Conservation (phyloP, 2,888 invertebrate species). For the Chelonus formosanus region DNA sequence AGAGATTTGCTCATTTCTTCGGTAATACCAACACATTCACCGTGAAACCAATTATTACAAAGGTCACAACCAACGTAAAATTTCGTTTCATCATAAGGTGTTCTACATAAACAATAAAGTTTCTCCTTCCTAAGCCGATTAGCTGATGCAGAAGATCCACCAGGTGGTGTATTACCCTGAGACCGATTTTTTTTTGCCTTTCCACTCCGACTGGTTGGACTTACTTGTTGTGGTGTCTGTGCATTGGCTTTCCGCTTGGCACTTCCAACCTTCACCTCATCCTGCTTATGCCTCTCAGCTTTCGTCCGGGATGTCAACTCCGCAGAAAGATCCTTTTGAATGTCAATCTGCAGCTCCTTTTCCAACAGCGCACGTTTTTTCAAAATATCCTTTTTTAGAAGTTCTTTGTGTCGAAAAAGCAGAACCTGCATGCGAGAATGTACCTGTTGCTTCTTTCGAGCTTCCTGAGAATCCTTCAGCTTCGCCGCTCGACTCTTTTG, state of each 20-base stretch:
- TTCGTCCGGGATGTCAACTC: constrained; percentile 78
- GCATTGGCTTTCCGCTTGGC: constrained; percentile 69
- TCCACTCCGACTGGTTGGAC: constrained; percentile 55
- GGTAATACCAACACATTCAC: constrained; percentile 93
- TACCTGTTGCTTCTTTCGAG: constrained; percentile 68
- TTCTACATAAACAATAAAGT: constrained; percentile 90
- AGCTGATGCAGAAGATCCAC: constrained; percentile 50
- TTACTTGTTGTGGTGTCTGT: constrained; percentile 58
- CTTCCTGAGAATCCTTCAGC: constrained; percentile 65
- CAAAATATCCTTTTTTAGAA: constrained; percentile 91
- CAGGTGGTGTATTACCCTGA: constrained; percentile 54
- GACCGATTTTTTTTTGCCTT: constrained; percentile 62
- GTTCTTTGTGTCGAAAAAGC: constrained; percentile 87
- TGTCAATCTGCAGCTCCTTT: constrained; percentile 88
- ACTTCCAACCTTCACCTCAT: constrained; percentile 73
- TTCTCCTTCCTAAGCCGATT: constrained; percentile 75
- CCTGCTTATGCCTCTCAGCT: constrained; percentile 76
- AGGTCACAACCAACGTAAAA: constrained; percentile 98
- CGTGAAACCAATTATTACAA: constrained; percentile 99
- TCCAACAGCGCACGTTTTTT: constrained; percentile 89
- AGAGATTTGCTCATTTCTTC: constrained; percentile 90
- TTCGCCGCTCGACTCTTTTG: constrained; percentile 60
- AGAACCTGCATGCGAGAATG: constrained; percentile 75
- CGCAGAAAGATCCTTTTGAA: constrained; percentile 82
- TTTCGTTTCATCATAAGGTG: constrained; percentile 94